Evolutionary conservation across 2,888 invertebrate genomes (phyloP).

Genomic region (Ichneumon xanthorius): DNA sequence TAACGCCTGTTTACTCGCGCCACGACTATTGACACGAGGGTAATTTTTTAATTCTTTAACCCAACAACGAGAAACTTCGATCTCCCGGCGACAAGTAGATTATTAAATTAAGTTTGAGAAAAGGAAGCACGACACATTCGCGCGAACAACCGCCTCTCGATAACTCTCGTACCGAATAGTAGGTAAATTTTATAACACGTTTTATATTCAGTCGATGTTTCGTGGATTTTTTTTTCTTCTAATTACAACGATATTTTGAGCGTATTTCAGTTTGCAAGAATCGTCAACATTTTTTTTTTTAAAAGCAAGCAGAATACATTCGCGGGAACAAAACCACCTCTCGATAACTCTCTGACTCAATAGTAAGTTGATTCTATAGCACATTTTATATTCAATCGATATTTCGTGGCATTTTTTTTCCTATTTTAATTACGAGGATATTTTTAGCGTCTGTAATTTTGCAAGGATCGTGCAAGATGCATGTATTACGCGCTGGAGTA

Average conservation of each 20-base stretch:
- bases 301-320: not conserved
- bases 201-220: not conserved
- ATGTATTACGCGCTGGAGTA: too few relatives aligned
- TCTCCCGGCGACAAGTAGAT: not conserved
- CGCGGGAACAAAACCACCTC: not conserved
- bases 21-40: not conserved
- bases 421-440: not conserved
- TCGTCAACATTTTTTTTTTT: too few relatives aligned
- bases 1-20: not conserved
- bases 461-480: not conserved
- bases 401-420: not conserved
- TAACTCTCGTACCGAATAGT: not conserved
- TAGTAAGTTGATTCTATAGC: not conserved
- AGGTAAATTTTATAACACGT: not conserved
- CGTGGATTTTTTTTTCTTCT: not conserved
- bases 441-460: not conserved
- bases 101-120: not conserved
- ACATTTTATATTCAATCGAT: not conserved
- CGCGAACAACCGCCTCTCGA: not conserved
- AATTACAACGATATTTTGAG: not conserved
- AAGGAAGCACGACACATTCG: not conserved
- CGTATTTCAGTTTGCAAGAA: not conserved
- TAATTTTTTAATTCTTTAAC: not conserved
- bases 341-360: not conserved
- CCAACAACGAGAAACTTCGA: not conserved